Evolutionary conservation across 1,140 invertebrate genomes (phyloP).

Genomic region (Lasioglossum albipes): DNA sequence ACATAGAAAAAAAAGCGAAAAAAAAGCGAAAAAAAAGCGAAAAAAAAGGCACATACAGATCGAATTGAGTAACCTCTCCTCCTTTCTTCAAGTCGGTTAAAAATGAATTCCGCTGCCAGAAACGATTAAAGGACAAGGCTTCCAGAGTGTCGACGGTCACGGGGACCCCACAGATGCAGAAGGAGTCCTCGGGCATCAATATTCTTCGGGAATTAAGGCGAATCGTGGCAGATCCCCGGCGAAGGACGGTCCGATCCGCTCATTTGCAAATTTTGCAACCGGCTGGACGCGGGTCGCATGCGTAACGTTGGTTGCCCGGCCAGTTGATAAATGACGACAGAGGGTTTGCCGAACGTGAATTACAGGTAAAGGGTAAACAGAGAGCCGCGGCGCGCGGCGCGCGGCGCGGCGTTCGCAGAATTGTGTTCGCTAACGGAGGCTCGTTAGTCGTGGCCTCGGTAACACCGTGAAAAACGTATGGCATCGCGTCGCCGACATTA

Average conservation of each 20-base stretch:
- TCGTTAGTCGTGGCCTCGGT: background rate
- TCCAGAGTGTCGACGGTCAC: background rate
- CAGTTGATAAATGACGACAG: conserved; percentile 33
- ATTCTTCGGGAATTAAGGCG: background rate
- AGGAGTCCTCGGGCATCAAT: background rate
- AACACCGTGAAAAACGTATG: conserved; percentile 18
- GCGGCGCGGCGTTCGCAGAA: background rate
- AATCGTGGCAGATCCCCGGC: background rate
- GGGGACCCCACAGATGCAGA: background rate
- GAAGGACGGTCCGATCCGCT: background rate
- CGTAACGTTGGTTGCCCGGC: conserved; percentile 1
- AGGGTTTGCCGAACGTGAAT: conserved; percentile 32
- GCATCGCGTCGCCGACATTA: background rate
- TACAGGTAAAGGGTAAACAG: conserved; percentile 53
- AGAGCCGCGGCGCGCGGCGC: too few species aligned
- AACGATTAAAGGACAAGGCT: background rate
- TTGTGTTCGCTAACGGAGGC: background rate
- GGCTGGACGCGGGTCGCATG: background rate
- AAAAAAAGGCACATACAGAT: too few species aligned
- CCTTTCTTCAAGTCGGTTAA: too few species aligned
- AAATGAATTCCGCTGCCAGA: background rate
- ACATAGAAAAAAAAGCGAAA: too few species aligned
- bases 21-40: too few species aligned
- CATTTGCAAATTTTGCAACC: conserved; percentile 35
- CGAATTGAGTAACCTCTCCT: too few species aligned